Base-by-base conservation (phyloP, 1,140 invertebrate species). In the Penaeus chinensis region DNA sequence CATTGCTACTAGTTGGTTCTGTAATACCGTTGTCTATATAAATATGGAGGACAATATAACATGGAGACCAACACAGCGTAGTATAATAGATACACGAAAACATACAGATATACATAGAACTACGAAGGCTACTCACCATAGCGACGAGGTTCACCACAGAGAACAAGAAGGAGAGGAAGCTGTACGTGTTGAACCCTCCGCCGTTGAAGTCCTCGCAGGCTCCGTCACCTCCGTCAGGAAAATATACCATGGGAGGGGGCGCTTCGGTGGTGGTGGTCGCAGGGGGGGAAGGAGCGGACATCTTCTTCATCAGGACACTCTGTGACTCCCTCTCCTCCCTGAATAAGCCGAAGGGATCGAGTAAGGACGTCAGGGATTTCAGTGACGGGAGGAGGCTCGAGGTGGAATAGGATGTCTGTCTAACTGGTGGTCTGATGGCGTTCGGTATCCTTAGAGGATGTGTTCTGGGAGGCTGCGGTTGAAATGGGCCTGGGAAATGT, bases 161-260 rank as follows among this genome's bases (percentile, higher is more conserved):
- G 77, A 89, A 85, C 60, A 89, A 65, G 62, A 89, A 89, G 24
- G 87, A 85, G 74, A 89, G 87, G 87, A 89, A 89, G 82, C 87
- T 89, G 87, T 85, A 89, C 13, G 71, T 74, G 87, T 89, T 89
- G 87, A 89, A 89, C 27, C 87, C 87, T n/a, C 69, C 71, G 0
- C 66, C 16, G 13, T 63, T 65, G 62, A 85, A 84, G 82, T 89
- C 87, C 61, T 89, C 74, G 61, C 87, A 89, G 42, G 27, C 32
- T 13, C 69, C 79, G 42, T n/a, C 62, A 13, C 71, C 54, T 22
- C 87, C 87, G 22, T 84, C 87, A 32, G 87, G 82, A 54, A 89
- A 89, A 61, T 89, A 89, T 13, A 89, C 82, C n/a, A 89, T 32
- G 24, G 82, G 87, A 18, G 87, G 87, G 16, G 76, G 65, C 13